Percentiles rank a stretch among this genome's conserved stretches.
Evolutionary conservation across 37 sponge, comb jelly and placozoan species (phyloP).

Genomic region (Amphimedon queenslandica): DNA sequence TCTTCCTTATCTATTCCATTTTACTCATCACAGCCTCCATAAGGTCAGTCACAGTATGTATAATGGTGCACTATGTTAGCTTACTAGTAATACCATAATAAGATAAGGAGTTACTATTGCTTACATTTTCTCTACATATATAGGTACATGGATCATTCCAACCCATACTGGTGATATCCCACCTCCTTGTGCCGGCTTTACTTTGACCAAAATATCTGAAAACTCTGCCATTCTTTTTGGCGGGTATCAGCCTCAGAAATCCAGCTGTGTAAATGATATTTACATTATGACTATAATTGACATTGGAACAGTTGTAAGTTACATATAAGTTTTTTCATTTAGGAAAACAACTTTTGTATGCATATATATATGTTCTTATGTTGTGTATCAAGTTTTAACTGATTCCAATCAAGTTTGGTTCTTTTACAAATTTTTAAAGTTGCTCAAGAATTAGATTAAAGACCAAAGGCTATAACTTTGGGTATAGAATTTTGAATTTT

Average conservation of each 20-base stretch:
- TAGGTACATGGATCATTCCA: slow-evolving; percentile 1
- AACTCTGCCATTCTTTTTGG: neutral
- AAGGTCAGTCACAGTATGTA: neutral
- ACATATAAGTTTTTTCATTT: too few relatives aligned
- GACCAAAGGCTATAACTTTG: too few relatives aligned
- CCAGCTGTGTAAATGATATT: neutral
- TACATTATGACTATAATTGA: too few relatives aligned
- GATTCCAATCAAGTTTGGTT: too few relatives aligned
- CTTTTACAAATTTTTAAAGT: too few relatives aligned
- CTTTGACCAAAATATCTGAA: neutral
- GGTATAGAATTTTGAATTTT: too few relatives aligned
- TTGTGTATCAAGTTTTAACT: too few relatives aligned
- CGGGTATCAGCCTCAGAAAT: neutral
- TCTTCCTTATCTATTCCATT: too few relatives aligned
- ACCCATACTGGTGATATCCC: neutral
- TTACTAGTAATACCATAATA: neutral
- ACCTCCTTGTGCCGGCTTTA: slow-evolving; percentile 4
- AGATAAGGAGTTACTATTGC: neutral
- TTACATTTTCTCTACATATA: neutral
- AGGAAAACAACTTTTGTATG: too few relatives aligned
- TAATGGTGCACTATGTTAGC: neutral
- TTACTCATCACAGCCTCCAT: neutral
- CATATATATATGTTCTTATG: too few relatives aligned
- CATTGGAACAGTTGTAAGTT: too few relatives aligned
- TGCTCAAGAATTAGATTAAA: too few relatives aligned